Percentiles rank a stretch among this genome's conserved stretches.
These are phyloP conservation scores for Archips crataeganus DNA, from an alignment of 2,888 invertebrate genomes.

Conservation along the genomic window DNA sequence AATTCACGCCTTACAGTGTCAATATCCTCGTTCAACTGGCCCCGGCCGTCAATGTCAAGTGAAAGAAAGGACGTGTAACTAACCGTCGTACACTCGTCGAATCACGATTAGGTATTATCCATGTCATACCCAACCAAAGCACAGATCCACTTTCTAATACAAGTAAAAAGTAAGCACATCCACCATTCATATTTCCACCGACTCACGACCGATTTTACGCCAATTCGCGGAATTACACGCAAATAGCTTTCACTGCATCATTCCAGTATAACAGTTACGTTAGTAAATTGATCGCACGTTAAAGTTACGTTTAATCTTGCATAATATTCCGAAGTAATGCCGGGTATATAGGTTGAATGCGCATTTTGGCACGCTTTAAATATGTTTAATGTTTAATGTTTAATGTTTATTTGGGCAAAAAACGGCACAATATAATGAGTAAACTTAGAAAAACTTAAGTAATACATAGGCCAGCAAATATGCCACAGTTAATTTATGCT, in stretches of 20 bases:
- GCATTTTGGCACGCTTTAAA: neutral
- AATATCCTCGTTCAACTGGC: conserved; percentile 73
- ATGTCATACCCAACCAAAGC: conserved; percentile 31
- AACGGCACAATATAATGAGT: no score
- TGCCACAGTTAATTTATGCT: no score
- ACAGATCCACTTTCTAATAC: conserved; percentile 51
- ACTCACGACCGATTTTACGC: conserved; percentile 23
- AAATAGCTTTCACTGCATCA: conserved; percentile 74
- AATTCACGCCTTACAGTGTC: conserved; percentile 53
- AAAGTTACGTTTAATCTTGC: conserved; percentile 63
- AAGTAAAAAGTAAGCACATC: conserved; percentile 37
- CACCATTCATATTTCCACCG: conserved; percentile 9
- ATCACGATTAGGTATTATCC: conserved; percentile 56
- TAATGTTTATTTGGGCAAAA: no score
- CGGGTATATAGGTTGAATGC: conserved; percentile 23
- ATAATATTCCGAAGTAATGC: conserved; percentile 68
- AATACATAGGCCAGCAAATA: no score
- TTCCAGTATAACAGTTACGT: conserved; percentile 74
- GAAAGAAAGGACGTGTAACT: conserved; percentile 69
- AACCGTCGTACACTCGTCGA: conserved; percentile 47
- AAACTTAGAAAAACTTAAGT: no score
- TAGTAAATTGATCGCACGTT: conserved; percentile 47
- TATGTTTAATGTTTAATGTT: no score
- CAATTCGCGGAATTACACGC: conserved; percentile 46
- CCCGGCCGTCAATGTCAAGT: conserved; percentile 79